A percentile compares a stretch with the other conserved stretches of the same genome.
Conservation (phyloP, 2,797 vertebrate species). For the Percopsis omiscomaycus region DNA sequence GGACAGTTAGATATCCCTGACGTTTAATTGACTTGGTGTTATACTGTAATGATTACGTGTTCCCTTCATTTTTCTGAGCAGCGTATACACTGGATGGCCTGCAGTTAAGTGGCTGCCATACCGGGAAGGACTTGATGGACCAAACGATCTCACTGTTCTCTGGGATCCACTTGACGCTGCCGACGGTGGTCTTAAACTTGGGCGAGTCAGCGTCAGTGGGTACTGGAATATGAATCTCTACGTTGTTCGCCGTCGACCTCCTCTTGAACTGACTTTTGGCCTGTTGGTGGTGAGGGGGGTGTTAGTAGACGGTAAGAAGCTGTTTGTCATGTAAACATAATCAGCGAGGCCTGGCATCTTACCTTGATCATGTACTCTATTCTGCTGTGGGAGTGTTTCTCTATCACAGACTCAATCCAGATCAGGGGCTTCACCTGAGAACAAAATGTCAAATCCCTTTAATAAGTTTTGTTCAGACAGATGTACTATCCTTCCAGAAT, state of each 20-base stretch:
- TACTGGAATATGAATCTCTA: conserved; percentile 89
- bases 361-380: conserved; percentile 94
- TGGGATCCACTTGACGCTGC: conserved; percentile 89
- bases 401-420: conserved; percentile 91
- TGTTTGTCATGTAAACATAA: not conserved
- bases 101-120: conserved; percentile 56
- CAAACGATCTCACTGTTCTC: conserved; percentile 90
- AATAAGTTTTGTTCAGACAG: not conserved
- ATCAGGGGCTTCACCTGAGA: conserved; percentile 87
- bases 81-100: too few species aligned
- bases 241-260: conserved; percentile 87
- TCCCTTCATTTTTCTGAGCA: too few species aligned
- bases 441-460: conserved; percentile 1
- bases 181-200: conserved; percentile 90
- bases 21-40: too few species aligned
- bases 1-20: too few species aligned
- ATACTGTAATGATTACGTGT: too few species aligned
- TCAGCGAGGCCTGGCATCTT: not conserved
- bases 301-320: not conserved
- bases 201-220: conserved; percentile 87
- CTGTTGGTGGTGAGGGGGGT: conserved; percentile 48
- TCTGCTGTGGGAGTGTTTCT: conserved; percentile 91
- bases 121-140: conserved; percentile 91
- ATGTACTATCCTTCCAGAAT: too few species aligned
- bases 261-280: conserved; percentile 91